Conservation (phyloP, 2,888 invertebrate species). For the Tetheella fluctuosa region DNA sequence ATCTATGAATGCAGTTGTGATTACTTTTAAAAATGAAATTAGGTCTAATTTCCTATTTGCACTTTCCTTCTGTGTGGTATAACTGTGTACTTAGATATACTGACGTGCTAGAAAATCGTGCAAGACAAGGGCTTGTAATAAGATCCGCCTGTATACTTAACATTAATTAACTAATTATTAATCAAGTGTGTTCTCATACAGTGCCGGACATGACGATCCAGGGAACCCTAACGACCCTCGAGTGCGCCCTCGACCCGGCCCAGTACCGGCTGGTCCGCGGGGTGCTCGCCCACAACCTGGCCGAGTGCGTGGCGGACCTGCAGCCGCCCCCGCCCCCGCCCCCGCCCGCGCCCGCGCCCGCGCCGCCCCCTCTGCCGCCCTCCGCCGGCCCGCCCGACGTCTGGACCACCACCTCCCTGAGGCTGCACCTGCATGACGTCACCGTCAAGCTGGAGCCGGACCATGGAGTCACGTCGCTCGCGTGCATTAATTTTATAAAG, state of each 20-base stretch:
- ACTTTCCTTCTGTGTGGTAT: too few species aligned
- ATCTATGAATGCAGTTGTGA: too few species aligned
- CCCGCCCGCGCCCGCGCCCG: slow-evolving; percentile 21
- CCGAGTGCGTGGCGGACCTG: slow-evolving; percentile 86
- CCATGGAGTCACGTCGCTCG: slow-evolving; percentile 85
- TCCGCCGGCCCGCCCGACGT: slow-evolving; percentile 54
- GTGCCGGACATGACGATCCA: slow-evolving; percentile 93
- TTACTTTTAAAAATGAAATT: too few species aligned
- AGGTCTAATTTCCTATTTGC: too few species aligned
- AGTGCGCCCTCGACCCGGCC: slow-evolving; percentile 90
- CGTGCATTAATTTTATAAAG: slow-evolving; percentile 95
- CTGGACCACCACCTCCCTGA: slow-evolving; percentile 92
- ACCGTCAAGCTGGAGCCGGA: slow-evolving; percentile 88
- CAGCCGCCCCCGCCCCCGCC: slow-evolving; percentile 36
- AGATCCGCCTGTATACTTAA: too few species aligned
- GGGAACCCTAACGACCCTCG: slow-evolving; percentile 93
- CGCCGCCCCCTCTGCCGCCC: slow-evolving; percentile 22
- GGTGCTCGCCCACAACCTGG: slow-evolving; percentile 94
- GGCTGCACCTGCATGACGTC: slow-evolving; percentile 94
- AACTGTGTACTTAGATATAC: too few species aligned
- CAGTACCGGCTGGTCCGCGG: slow-evolving; percentile 96
- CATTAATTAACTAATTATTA: too few species aligned
- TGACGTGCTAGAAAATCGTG: too few species aligned
- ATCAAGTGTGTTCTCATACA: slow-evolving; percentile 33
- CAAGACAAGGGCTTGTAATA: too few species aligned